Evolutionary conservation across 2,888 invertebrate genomes (phyloP), one percentile per base, ranked within the genome.

Genomic region (Entomobrya multifasciata): DNA sequence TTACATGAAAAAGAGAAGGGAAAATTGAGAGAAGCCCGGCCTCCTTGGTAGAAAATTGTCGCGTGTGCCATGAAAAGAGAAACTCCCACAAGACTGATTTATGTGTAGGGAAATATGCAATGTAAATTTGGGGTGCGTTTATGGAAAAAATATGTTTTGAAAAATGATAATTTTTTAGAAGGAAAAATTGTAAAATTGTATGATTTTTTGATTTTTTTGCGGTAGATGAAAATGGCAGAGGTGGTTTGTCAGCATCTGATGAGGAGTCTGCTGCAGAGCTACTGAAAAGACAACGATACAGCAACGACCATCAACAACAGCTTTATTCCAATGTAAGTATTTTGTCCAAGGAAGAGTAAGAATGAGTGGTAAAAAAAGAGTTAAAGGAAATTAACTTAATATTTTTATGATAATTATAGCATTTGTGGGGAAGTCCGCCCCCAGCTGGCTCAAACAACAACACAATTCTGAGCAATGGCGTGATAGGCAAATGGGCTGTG

Each of bases 191-290:
- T n/a, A n/a, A n/a, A n/a, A n/a, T n/a, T n/a, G n/a, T n/a, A n/a
- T n/a, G n/a, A n/a, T n/a, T n/a, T n/a, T n/a, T n/a, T n/a, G n/a
- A n/a, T n/a, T n/a, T n/a, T 84, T 52, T 86, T 90, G 91, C 94
- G 93, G 65, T 95, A 96, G 97, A 97, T 92, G 97, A 97, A 93
- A 95, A 97, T 93, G 96, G 96, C 92, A 96, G 96, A 94, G 95
- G 95, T 41, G 86, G 86, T 36, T 80, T 86, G 65, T 86, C 86
- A 80, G 80, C 86, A 49, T 86, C 86, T 0, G 86, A 86, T 52
- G 86, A 86, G 44, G 86, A 86, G 74, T 86, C 86, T 20, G 86
- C 86, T 22, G 97, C 97, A 92, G 97, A 97, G 91, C 97, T 97
- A 92, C 94, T 96, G 79, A 97, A 97, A 93, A 94, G 97, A 92